Base-by-base conservation (phyloP, 2,888 invertebrate species). In the Drosophila subsilvestris region DNA sequence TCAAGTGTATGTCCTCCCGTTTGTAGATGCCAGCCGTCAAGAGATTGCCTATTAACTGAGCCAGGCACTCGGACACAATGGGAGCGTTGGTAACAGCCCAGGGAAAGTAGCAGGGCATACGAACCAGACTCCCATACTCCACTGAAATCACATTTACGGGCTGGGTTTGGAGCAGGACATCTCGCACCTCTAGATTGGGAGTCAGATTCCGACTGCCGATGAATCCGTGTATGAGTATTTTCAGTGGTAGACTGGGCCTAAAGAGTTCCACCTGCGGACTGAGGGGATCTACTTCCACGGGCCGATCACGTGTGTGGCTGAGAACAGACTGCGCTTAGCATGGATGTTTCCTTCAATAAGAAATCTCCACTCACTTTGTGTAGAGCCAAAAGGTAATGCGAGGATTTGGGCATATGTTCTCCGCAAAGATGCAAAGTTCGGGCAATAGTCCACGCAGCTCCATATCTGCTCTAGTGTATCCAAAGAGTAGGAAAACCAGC, bases 211-310 rank as follows among this genome's bases (percentile, higher is more conserved):
- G 93, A 78, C 93, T 74, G 0, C 95, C 94, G 0, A 94, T 94
- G 75, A 94, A 95, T 0, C 95, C 95, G 71, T 95, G 95, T 55
- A 95, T 93, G 9, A 95, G 83, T 22, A 95, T 91, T 79, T 94
- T 94, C 1, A 95, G 87, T 0, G 93, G 93, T 2, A 92, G 92
- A 14, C 91, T 90, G 3, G 87, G 88, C 50, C 78, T 57, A 27
- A 91, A 90, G 2, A 76, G 53, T 0, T 74, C 44, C 0, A 67
- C 9, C 0, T 25, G 48, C 0, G 79, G 78, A 58, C 86, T 77
- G 0, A 79, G 43, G 0, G 91, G 91, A 59, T 92, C 87, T 47
- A 95, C 59, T 76, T 93, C 89, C 43, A 93, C 88, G 0, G 94
- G 94, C 25, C 61, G 27, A 47, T 79, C 29, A 0, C 75, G 70